Conservation (phyloP, 2,797 vertebrate genomes). For the Fratercula arctica region DNA sequence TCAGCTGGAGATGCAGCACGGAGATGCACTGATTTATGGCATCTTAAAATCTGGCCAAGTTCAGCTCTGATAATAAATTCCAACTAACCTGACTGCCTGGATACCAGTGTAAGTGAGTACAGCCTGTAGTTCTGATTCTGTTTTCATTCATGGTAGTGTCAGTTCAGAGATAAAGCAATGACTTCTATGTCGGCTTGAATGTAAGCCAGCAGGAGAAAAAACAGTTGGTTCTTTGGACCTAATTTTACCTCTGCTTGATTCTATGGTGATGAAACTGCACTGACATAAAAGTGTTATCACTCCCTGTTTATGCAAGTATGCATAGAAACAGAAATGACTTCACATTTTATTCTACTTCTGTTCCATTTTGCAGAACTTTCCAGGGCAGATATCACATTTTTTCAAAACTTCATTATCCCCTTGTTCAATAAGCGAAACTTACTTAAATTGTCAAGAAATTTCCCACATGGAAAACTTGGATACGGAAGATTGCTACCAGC, state of each 20-base stretch:
- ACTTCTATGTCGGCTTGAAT: not conserved
- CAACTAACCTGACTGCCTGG: not conserved
- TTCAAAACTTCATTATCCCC: not conserved
- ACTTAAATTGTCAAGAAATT: not conserved
- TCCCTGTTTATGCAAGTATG: not conserved
- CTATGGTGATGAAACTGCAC: not conserved
- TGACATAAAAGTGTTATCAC: not conserved
- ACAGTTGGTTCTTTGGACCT: not conserved
- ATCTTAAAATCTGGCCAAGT: not conserved
- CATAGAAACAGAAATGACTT: not conserved
- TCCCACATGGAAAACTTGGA: not conserved
- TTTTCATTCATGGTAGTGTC: not conserved
- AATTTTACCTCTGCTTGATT: not conserved
- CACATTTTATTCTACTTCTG: not conserved
- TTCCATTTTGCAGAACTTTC: not conserved
- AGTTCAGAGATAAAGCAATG: constrained; percentile 8
- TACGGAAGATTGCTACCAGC: not conserved
- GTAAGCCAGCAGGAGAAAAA: not conserved
- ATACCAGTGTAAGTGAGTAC: not conserved
- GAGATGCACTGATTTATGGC: not conserved
- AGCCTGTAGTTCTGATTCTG: not conserved
- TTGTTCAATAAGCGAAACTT: not conserved
- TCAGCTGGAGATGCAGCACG: not conserved
- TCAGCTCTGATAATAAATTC: constrained; percentile 10
- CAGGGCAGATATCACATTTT: not conserved